A percentile compares a stretch with the other conserved stretches of the same genome.
These are phyloP conservation scores for Ophioninae sp. DNA, from an alignment of 2,888 invertebrate genomes.

Conservation along the genomic window DNA sequence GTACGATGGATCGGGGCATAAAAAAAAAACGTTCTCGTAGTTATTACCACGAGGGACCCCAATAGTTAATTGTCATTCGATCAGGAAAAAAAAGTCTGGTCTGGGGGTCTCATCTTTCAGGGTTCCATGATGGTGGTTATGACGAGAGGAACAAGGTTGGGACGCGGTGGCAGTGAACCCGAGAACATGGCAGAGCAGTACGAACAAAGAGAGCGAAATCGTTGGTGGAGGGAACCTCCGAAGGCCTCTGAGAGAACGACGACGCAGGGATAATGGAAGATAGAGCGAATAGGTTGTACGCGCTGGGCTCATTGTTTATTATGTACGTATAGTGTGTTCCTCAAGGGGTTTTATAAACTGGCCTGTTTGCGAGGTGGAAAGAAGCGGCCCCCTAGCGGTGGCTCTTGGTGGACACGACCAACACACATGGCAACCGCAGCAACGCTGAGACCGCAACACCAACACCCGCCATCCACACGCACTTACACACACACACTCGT, in stretches of 20 bases:
- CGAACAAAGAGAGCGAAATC: conserved; percentile 43
- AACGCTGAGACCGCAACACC: conserved; percentile 30
- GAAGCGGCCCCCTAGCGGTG: conserved; percentile 46
- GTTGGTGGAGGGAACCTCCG: conserved; percentile 52
- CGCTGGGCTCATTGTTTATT: conserved; percentile 68
- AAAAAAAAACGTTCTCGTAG: conserved; percentile 16
- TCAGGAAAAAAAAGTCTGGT: conserved; percentile 39
- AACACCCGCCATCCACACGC: too few species aligned
- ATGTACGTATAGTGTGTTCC: conserved; percentile 60
- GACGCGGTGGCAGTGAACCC: conserved; percentile 23
- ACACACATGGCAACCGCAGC: conserved; percentile 55
- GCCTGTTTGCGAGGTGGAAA: conserved; percentile 54
- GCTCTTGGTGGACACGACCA: conserved; percentile 51
- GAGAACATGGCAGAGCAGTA: conserved; percentile 47
- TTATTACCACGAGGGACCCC: conserved; percentile 43
- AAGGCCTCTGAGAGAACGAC: conserved; percentile 54
- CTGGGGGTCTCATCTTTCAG: conserved; percentile 33
- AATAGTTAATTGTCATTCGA: conserved; percentile 53
- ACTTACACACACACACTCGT: background rate
- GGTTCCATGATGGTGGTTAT: conserved; percentile 54
- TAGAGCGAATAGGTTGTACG: conserved; percentile 63
- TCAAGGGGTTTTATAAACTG: conserved; percentile 61
- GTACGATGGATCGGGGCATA: background rate
- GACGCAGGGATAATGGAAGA: conserved; percentile 68
- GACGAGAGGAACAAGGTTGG: conserved; percentile 44